Conservation (phyloP, 2,888 invertebrate genomes). For the Adela reaumurella region DNA sequence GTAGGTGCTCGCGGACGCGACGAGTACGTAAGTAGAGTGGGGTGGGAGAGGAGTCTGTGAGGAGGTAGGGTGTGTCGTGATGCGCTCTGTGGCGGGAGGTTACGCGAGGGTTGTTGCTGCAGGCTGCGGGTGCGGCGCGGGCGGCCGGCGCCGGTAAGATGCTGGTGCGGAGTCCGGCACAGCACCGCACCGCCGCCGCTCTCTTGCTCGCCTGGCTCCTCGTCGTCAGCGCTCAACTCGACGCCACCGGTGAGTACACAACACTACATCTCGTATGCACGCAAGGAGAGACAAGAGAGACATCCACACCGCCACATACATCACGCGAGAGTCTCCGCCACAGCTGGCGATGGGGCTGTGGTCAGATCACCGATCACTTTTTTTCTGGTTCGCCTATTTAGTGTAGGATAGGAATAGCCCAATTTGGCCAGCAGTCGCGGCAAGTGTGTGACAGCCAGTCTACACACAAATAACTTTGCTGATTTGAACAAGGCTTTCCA, state of each 20-base stretch:
- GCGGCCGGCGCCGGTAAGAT: conserved; percentile 47
- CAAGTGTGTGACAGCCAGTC: too few species aligned
- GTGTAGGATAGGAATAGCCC: too few species aligned
- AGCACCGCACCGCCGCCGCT: conserved; percentile 25
- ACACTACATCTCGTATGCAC: neutral
- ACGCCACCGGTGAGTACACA: conserved; percentile 39
- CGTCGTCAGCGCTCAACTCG: conserved; percentile 41
- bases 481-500: too few species aligned
- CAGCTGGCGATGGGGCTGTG: too few species aligned
- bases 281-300: too few species aligned
- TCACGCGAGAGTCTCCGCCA: too few species aligned
- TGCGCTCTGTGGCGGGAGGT: conserved; percentile 40
- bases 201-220: conserved; percentile 45
- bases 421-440: too few species aligned
- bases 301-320: too few species aligned
- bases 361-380: too few species aligned
- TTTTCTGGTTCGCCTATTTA: too few species aligned
- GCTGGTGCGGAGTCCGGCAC: conserved; percentile 41
- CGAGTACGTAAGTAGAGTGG: conserved; percentile 34
- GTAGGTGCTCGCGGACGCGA: conserved; percentile 6
- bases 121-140: conserved; percentile 20
- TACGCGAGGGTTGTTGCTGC: conserved; percentile 33
- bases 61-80: neutral
- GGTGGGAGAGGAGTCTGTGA: neutral
- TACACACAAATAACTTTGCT: too few species aligned